phyloP scores from a whole-genome alignment of 2,797 vertebrate species.

The Pogonophryne albipinna region DNA sequence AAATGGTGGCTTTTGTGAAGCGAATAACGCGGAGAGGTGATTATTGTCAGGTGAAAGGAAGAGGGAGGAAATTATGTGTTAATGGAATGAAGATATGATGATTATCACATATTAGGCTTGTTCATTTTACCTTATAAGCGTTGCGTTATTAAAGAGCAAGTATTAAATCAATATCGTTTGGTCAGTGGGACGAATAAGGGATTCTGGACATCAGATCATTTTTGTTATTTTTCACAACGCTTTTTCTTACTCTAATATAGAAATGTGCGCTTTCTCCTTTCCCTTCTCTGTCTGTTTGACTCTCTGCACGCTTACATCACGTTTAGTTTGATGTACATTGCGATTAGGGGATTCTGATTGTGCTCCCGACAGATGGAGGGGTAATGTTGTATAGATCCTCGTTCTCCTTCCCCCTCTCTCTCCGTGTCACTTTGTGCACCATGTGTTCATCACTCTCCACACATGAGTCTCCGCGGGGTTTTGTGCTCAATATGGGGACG shows the following conservation, averaged over 20 bases:
- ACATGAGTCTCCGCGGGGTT: conserved; percentile 15
- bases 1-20: neutral
- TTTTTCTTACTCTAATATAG: neutral
- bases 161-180: neutral
- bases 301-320: no score
- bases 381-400: no score
- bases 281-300: no score
- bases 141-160: neutral
- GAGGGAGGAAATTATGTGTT: neutral
- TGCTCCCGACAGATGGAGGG: no score
- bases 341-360: no score
- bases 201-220: no score
- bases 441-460: neutral
- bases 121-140: neutral
- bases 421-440: no score
- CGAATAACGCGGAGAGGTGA: neutral
- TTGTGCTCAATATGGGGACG: conserved; percentile 60
- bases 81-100: neutral
- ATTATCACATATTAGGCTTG: neutral
- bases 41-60: no score
- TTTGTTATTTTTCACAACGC: no score
- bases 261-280: neutral
- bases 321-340: no score
- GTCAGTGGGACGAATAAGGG: neutral
- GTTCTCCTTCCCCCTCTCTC: no score